Evolutionary conservation across 1,140 invertebrate genomes (phyloP).

Genomic region (Atta texana): DNA sequence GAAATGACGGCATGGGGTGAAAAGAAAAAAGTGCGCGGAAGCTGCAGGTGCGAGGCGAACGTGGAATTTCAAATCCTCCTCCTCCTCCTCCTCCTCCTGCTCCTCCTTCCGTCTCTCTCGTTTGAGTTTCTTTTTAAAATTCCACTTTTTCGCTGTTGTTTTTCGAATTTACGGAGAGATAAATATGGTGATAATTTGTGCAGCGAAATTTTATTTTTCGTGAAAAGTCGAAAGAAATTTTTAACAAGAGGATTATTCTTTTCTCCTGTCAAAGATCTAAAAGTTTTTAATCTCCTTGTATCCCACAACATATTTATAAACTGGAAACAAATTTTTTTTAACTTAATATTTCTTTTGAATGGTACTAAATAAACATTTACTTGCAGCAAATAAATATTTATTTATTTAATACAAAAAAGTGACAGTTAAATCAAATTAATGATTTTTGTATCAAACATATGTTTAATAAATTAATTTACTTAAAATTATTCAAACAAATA

Average conservation of each 20-base stretch:
- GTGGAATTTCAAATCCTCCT: slow-evolving; percentile 57
- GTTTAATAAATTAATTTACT: too few species aligned
- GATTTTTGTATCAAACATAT: too few species aligned
- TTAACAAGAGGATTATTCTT: neutral
- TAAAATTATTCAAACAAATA: too few species aligned
- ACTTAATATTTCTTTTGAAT: too few species aligned
- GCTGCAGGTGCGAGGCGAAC: slow-evolving; percentile 61
- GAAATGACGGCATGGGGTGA: slow-evolving; percentile 52
- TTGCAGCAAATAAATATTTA: too few species aligned
- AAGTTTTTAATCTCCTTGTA: neutral
- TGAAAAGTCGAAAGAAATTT: neutral
- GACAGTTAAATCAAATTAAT: too few species aligned
- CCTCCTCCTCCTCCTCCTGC: too few species aligned
- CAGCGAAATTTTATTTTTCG: slow-evolving; percentile 3
- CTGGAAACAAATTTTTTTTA: too few species aligned
- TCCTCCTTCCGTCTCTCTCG: neutral
- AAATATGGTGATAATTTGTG: slow-evolving; percentile 54
- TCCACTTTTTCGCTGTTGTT: slow-evolving; percentile 23
- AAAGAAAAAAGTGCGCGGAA: slow-evolving; percentile 37
- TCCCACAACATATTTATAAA: neutral
- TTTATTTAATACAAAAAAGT: too few species aligned
- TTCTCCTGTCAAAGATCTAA: neutral
- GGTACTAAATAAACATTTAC: too few species aligned
- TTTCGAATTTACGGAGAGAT: slow-evolving; percentile 22
- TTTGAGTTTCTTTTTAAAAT: slow-evolving; percentile 43